A percentile compares a stretch with the other conserved stretches of the same genome.
Evolutionary conservation across 2,113 vertebrate species (phyloP).

Genomic region (Microcebus griseorufus): DNA sequence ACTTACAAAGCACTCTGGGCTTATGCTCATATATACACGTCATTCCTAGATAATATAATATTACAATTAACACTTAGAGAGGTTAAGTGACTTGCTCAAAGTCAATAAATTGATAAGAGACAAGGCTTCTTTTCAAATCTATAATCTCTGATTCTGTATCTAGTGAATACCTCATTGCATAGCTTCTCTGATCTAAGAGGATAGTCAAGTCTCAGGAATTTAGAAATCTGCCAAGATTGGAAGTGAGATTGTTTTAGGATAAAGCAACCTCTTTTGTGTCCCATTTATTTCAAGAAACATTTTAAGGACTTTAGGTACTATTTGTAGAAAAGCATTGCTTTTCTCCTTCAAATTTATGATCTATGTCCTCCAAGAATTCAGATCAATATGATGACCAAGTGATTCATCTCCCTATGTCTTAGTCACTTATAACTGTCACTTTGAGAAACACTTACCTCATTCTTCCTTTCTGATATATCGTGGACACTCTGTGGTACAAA

Average conservation of each 20-base stretch:
- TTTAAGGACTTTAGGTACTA: neutral
- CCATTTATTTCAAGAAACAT: conserved; percentile 38
- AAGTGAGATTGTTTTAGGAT: neutral
- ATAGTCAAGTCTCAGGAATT: neutral
- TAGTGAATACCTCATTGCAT: neutral
- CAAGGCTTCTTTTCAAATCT: neutral
- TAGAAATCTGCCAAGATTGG: neutral
- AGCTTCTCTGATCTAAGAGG: neutral
- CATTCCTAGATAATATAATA: neutral
- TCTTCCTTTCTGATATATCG: neutral
- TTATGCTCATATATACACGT: neutral
- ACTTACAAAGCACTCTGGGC: neutral
- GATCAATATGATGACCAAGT: conserved; percentile 67
- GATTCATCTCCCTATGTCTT: conserved; percentile 59
- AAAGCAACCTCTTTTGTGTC: neutral
- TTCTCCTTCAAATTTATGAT: conserved; percentile 66
- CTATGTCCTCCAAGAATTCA: conserved; percentile 60
- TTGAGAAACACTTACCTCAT: conserved; percentile 50
- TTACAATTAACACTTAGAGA: neutral
- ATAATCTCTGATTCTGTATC: neutral
- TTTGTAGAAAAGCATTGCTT: conserved; percentile 36
- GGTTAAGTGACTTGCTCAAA: neutral
- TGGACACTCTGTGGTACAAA: neutral
- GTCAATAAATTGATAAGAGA: neutral
- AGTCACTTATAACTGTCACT: conserved; percentile 67